phyloP scores from a whole-genome alignment of 2,113 vertebrate genomes.

The Ictalurus punctatus region DNA sequence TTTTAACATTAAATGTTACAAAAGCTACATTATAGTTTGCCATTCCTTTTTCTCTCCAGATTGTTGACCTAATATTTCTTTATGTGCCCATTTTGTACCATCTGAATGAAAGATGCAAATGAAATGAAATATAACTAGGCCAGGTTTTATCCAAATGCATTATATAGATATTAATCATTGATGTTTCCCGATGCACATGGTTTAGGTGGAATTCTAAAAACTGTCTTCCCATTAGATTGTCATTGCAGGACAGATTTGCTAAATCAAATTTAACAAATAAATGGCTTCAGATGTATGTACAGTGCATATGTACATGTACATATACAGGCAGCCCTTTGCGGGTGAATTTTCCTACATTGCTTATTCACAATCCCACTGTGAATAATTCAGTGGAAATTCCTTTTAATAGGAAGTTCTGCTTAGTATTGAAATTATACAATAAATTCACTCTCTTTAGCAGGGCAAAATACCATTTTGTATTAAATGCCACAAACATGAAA shows the following conservation, averaged over 20 bases:
- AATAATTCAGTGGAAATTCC: neutral
- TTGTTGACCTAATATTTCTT: neutral
- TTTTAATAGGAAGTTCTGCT: neutral
- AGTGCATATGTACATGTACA: no score
- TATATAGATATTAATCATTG: neutral
- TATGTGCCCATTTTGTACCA: conserved; percentile 20
- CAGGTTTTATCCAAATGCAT: neutral
- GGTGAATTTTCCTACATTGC: neutral
- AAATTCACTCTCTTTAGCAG: conserved; percentile 4
- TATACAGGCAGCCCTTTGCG: neutral
- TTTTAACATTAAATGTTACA: neutral
- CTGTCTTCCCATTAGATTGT: neutral
- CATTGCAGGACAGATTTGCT: neutral
- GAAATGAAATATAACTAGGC: neutral
- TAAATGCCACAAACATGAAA: conserved; percentile 12
- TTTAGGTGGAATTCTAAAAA: conserved; percentile 2
- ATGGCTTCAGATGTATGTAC: neutral
- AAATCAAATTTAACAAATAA: neutral
- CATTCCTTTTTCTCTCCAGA: conserved; percentile 18
- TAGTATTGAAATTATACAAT: neutral
- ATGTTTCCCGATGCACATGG: conserved; percentile 10
- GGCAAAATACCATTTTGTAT: conserved; percentile 19
- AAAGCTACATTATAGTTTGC: neutral
- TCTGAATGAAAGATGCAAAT: conserved; percentile 7
- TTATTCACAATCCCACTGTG: no score